phyloP scores from a whole-genome alignment of 1,140 invertebrate genomes.

The Philopotamus ludificatus region DNA sequence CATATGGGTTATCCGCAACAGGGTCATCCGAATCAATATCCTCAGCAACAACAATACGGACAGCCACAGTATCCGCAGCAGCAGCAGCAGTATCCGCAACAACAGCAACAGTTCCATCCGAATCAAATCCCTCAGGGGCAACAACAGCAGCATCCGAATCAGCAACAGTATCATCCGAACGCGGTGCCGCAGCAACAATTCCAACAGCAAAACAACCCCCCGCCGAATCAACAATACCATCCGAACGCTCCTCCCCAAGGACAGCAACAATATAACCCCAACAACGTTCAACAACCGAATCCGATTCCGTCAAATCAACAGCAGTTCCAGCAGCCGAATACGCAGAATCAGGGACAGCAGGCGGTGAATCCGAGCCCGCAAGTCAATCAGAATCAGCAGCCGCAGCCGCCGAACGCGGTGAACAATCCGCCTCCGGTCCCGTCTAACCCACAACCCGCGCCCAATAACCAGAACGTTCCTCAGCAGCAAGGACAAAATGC shows the following conservation, averaged over 20 bases:
- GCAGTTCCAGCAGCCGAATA: slow-evolving; percentile 39
- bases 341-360: slow-evolving; percentile 25
- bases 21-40: slow-evolving; percentile 36
- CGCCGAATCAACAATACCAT: slow-evolving; percentile 41
- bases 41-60: slow-evolving; percentile 39
- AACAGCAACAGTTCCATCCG: slow-evolving; percentile 23
- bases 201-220: slow-evolving; percentile 32
- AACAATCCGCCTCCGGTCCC: too few relatives aligned
- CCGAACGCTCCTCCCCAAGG: slow-evolving; percentile 33
- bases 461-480: too few relatives aligned
- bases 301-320: slow-evolving; percentile 27
- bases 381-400: neutral
- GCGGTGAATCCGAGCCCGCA: neutral
- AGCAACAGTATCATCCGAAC: slow-evolving; percentile 47
- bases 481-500: too few relatives aligned
- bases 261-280: slow-evolving; percentile 24
- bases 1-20: slow-evolving; percentile 29
- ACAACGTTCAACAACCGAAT: slow-evolving; percentile 45
- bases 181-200: slow-evolving; percentile 39
- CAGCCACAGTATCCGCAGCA: slow-evolving; percentile 15
- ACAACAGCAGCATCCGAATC: slow-evolving; percentile 43
- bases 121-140: slow-evolving; percentile 44
- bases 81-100: slow-evolving; percentile 28
- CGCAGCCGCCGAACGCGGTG: neutral
- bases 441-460: too few relatives aligned